Evolutionary conservation across 2,113 vertebrate genomes (phyloP).

Genomic region (Malurus cyaneus): DNA sequence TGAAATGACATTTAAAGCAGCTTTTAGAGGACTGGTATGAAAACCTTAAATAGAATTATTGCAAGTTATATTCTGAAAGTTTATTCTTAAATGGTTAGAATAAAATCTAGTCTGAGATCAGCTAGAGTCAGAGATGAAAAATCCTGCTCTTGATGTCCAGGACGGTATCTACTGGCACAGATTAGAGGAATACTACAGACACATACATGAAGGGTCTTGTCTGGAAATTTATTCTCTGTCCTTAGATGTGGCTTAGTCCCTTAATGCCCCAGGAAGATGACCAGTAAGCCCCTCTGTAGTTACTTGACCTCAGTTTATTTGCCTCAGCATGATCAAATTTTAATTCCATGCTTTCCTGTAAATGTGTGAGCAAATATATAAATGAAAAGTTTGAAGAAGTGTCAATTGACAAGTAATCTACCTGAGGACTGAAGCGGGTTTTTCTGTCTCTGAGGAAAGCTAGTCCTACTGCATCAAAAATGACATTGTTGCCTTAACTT

Average conservation of each 20-base stretch:
- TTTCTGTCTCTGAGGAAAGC: neutral
- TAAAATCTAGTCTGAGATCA: neutral
- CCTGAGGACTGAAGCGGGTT: neutral
- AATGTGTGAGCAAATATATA: neutral
- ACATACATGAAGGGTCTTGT: neutral
- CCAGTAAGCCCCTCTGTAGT: neutral
- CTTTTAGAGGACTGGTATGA: neutral
- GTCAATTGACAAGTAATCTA: neutral
- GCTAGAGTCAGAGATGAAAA: neutral
- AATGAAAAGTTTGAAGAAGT: neutral
- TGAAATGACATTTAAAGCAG: constrained; percentile 1
- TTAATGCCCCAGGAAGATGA: neutral
- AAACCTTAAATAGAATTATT: neutral
- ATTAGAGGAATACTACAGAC: neutral
- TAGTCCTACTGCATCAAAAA: neutral
- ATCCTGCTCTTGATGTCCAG: neutral
- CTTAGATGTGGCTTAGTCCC: neutral
- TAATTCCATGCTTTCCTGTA: neutral
- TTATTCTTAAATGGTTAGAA: neutral
- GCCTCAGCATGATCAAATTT: neutral
- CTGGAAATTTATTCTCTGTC: neutral
- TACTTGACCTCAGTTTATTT: neutral
- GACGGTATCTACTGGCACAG: neutral
- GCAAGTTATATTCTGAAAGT: neutral
- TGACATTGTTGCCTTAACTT: neutral